Evolutionary conservation across 2,888 invertebrate species (phyloP).

Genomic region (Polydrusus cervinus): DNA sequence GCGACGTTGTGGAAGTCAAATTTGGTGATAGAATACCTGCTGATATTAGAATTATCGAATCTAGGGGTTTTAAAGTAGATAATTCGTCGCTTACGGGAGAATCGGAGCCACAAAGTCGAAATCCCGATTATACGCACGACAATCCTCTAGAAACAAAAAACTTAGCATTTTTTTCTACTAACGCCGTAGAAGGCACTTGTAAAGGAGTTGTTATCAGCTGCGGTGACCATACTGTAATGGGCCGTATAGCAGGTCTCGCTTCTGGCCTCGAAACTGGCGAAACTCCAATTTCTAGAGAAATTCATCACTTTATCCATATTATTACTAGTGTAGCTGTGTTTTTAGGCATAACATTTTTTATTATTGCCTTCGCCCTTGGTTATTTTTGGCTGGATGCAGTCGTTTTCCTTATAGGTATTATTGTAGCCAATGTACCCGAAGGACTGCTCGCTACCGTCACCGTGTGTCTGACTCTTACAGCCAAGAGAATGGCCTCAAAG

Average conservation of each 20-base stretch:
- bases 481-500: constrained; percentile 99
- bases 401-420: constrained; percentile 99
- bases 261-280: constrained; percentile 96
- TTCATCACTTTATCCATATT: constrained; percentile 98
- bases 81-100: constrained; percentile 97
- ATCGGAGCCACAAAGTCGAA: constrained; percentile 95
- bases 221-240: constrained; percentile 97
- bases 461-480: constrained; percentile 97
- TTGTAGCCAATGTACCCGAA: constrained; percentile 99
- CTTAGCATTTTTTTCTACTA: constrained; percentile 96
- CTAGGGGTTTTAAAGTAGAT: constrained; percentile 96
- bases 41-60: constrained; percentile 95
- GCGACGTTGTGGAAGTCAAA: constrained; percentile 98
- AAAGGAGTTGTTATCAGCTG: constrained; percentile 95
- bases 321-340: constrained; percentile 98
- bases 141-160: constrained; percentile 97
- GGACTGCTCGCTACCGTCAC: constrained; percentile 98
- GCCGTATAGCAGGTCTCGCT: constrained; percentile 94
- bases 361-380: constrained; percentile 97
- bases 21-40: constrained; percentile 99
- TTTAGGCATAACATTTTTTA: constrained; percentile 96
- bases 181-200: constrained; percentile 93
- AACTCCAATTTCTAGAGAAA: constrained; percentile 99
- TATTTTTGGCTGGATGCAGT: constrained; percentile 99
- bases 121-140: constrained; percentile 92